Evolutionary conservation across 2,113 vertebrate species (phyloP), one percentile per base, ranked within the genome.

Genomic region (Callaeas wilsoni): DNA sequence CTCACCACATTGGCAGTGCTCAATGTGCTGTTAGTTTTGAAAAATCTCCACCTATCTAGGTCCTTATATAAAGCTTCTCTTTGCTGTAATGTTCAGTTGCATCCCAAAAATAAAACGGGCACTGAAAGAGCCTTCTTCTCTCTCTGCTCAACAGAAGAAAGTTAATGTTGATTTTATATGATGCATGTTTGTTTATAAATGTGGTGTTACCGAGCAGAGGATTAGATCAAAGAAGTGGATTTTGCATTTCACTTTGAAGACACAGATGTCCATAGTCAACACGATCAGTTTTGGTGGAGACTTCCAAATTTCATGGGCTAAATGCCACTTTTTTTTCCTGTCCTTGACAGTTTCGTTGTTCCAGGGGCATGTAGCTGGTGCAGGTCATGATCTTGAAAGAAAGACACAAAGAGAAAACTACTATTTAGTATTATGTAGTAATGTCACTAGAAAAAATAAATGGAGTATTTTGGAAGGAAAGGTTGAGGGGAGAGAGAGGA

Each of bases 141-240:
- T 63, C 46, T 32, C 60, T 71, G 65, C 69, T 92, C 83, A 82
- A 32, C 35, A 46, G 88, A 60, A 86, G 60, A 59, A 75, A 91
- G 44, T 49, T 64, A 67, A 50, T 82, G 77, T 87, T 96, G 89
- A 64, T 84, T 92, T 94, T 89, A n/a, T 65, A 41, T 41, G 25
- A 79, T 52, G 52, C 44, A 27, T 86, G 60, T 78, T 94, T 95
- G 76, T 92, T 91, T 96, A 91, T 90, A 71, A 90, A 93, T 83
- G 67, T n/a, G 46, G 74, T 88, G 84, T 91, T 95, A 78, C 71
- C 42, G 71, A 84, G 94, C n/a, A 50, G 74, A 90, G 52, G 32
- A 74, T 53, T 60, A 78, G 68, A 91, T 90, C 84, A 95, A 94
- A 94, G 74, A 60, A 92, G 60, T 59, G 41, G 35, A 74, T 92